Base-by-base conservation (phyloP, 2,797 vertebrate genomes). In the Sebastes taczanowskii region DNA sequence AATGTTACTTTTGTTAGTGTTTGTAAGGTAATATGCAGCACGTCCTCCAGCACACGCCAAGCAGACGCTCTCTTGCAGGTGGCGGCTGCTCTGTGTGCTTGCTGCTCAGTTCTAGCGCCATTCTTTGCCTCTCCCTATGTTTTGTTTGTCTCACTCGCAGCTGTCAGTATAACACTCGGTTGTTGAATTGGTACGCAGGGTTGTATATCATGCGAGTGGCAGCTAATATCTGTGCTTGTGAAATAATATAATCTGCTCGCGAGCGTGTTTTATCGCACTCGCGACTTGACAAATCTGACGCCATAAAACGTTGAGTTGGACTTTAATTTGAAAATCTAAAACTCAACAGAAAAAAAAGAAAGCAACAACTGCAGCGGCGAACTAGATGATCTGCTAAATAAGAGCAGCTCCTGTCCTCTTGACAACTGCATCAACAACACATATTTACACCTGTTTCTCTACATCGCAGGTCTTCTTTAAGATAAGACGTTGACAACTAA, bases 401-500 rank as follows among this genome's bases (percentile, higher is more conserved):
- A 56, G 66, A 82, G 30, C 13, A 2, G 20, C 55, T 62, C 34
- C 22, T 34, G n/a, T 71, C 46, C 29, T 61, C 16, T 0, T 65
- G 55, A 71, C 32, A 71, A 38, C 61, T 25, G 11, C 67, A 68
- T 72, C 29, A 78, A 52, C 20, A 68, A 59, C 23, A n/a, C 11
- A 71, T 3, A 22, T 23, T 23, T 38, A 7, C 20, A 55, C 34
- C 34, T 2, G 30, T 29, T 77, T 68, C 60, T 32, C 30, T 7
- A 65, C 70, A 30, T 7, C 4, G 30, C 61, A 29, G 52, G 29
- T 23, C 32, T 35, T 65, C 5, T 71, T 58, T 13, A 30, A 63
- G 68, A 77, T 32, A 25, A 62, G 38, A 65, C 3, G 7, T n/a
- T 78, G 80, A 89, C 88, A 88, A 52, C 20, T 72, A 64, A 74